Percentiles rank a stretch among this genome's conserved stretches.
Evolutionary conservation across 2,113 vertebrate species (phyloP).

Genomic region (Odocoileus virginianus): DNA sequence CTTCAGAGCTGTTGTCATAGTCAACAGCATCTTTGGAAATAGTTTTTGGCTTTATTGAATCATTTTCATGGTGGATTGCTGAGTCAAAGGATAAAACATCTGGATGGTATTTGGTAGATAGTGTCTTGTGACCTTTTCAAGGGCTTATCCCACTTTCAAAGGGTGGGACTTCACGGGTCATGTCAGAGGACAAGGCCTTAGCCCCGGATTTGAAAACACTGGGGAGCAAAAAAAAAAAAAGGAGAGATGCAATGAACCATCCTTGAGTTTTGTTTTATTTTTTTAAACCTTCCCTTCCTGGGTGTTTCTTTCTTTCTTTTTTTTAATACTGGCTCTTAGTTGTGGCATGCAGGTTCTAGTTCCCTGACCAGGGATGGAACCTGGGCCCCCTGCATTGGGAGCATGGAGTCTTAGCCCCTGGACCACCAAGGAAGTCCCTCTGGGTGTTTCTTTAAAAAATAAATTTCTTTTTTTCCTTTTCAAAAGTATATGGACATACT

Average conservation of each 20-base stretch:
- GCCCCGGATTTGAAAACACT: neutral
- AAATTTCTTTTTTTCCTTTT: neutral
- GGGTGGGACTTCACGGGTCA: neutral
- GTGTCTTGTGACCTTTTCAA: neutral
- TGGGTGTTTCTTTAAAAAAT: neutral
- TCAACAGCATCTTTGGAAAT: neutral
- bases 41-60: neutral
- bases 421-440: neutral
- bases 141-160: neutral
- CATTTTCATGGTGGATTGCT: neutral
- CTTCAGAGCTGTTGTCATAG: neutral
- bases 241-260: neutral
- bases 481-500: neutral
- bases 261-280: neutral
- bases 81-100: neutral
- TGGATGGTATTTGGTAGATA: neutral
- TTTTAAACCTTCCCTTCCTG: neutral
- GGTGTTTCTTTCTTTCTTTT: neutral
- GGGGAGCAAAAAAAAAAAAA: neutral
- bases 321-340: neutral
- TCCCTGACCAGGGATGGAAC: neutral
- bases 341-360: neutral
- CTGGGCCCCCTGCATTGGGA: neutral
- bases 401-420: neutral
- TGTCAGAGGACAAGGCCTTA: neutral